phyloP scores from a whole-genome alignment of 2,113 vertebrate species.

The Salminus brasiliensis region DNA sequence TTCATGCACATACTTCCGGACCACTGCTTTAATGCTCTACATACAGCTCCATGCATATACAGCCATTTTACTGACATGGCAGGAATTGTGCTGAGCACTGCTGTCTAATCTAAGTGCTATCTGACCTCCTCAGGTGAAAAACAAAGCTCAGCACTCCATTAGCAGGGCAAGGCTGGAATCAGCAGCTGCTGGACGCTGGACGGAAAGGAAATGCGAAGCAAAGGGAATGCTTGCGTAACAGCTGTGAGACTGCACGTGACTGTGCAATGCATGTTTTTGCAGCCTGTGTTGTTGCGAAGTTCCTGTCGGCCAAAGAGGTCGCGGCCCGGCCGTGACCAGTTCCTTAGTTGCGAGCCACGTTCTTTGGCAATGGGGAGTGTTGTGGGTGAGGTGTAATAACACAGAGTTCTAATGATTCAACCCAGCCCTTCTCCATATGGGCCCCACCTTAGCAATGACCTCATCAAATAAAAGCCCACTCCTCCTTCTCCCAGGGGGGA shows the following conservation, averaged over 20 bases:
- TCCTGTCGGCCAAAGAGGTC: constrained; percentile 13
- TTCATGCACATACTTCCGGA: no score
- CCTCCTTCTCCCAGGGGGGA: neutral
- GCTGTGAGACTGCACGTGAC: neutral
- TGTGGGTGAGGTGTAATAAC: constrained; percentile 17
- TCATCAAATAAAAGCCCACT: constrained; percentile 22
- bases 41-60: neutral
- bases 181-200: neutral
- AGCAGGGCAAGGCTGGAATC: neutral
- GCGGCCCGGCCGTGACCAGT: neutral
- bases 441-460: constrained; percentile 35
- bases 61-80: neutral
- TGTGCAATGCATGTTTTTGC: constrained; percentile 5
- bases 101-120: neutral
- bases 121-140: constrained; percentile 8
- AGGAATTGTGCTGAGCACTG: neutral
- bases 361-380: constrained; percentile 9
- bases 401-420: constrained; percentile 13
- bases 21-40: no score
- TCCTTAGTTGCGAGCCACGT: constrained; percentile 15
- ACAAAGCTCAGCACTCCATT: neutral
- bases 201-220: constrained; percentile 1
- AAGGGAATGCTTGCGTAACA: neutral
- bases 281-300: neutral
- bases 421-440: constrained; percentile 2